Percentiles rank a stretch among this genome's conserved stretches.
These are phyloP conservation scores for Columbina picui DNA, from an alignment of 2,113 vertebrate genomes.

Conservation along the genomic window DNA sequence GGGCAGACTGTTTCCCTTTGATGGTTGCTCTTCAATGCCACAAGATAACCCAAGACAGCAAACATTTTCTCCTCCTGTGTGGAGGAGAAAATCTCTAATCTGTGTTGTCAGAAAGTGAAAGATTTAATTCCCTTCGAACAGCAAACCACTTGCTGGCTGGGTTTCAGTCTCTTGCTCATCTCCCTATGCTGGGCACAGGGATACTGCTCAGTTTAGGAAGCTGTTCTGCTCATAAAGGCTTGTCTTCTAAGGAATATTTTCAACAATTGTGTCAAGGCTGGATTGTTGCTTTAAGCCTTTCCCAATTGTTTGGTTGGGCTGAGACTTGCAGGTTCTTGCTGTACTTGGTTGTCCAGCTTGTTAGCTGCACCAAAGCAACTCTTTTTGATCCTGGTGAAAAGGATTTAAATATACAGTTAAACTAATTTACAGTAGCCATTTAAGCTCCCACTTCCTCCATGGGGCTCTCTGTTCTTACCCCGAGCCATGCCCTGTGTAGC, in stretches of 20 bases:
- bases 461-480: not conserved
- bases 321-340: not conserved
- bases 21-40: not conserved
- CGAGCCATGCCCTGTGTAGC: fast-evolving
- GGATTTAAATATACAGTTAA: not conserved
- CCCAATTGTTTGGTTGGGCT: not conserved
- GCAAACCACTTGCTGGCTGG: not conserved
- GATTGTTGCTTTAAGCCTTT: not conserved
- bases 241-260: not conserved
- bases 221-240: not conserved
- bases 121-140: not conserved
- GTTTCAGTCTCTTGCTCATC: not conserved
- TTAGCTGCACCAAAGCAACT: not conserved
- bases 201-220: not conserved
- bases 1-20: conserved; percentile 33
- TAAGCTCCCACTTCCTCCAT: not conserved
- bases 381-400: not conserved
- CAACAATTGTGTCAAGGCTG: not conserved
- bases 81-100: too few species aligned
- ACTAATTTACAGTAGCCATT: not conserved
- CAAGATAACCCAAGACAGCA: conserved; percentile 2
- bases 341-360: not conserved
- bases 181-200: not conserved
- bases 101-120: conserved; percentile 44
- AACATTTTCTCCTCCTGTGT: not conserved